Evolutionary conservation across 1,140 invertebrate species (phyloP).

Genomic region (Nasonia giraulti): DNA sequence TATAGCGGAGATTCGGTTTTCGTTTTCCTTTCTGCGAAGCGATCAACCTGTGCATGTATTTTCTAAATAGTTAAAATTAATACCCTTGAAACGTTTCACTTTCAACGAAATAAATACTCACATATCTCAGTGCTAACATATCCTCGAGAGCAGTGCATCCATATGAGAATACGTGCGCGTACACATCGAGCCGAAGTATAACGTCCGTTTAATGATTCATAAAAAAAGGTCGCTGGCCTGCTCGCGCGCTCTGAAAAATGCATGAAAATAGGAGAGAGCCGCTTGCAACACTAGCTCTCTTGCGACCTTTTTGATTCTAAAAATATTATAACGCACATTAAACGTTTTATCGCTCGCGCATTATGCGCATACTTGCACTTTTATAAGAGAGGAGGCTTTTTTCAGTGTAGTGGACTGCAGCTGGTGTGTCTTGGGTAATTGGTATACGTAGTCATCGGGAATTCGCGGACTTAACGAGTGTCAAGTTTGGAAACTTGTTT

Average conservation of each 20-base stretch:
- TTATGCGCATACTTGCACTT: background rate
- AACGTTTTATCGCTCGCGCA: background rate
- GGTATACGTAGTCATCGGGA: no score
- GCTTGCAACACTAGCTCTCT: background rate
- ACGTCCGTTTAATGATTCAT: slow-evolving; percentile 26
- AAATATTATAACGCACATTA: slow-evolving; percentile 1
- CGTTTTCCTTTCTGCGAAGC: background rate
- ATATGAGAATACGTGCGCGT: background rate
- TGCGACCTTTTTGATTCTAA: slow-evolving; percentile 14
- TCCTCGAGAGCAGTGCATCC: background rate
- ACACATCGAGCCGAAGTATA: background rate
- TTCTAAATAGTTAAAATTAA: background rate
- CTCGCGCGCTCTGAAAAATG: background rate
- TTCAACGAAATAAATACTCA: background rate
- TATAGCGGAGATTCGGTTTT: background rate
- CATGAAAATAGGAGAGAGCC: slow-evolving; percentile 6
- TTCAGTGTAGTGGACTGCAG: background rate
- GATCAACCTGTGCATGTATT: background rate
- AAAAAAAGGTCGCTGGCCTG: background rate
- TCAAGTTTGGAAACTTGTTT: no score
- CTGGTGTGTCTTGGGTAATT: no score
- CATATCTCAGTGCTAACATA: background rate
- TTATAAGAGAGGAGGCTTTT: background rate
- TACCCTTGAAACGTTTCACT: background rate
- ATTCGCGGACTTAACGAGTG: no score